phyloP scores from a whole-genome alignment of 2,113 vertebrate genomes.

The Speoplatyrhinus poulsoni region DNA sequence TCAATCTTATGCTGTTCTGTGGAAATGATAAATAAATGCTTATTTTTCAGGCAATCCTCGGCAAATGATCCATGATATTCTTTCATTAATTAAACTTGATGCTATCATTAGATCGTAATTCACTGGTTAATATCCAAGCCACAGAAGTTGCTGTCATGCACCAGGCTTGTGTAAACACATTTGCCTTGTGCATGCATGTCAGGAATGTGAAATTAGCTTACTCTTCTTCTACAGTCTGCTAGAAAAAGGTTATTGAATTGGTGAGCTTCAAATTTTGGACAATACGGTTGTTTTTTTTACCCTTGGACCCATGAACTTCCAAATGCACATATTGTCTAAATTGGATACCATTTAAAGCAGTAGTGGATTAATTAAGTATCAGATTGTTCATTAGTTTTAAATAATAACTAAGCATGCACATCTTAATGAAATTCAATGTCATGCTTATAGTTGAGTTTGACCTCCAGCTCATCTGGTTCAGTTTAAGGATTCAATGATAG shows the following conservation, averaged over 20 bases:
- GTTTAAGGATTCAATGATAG: no score
- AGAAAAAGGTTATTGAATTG: slow-evolving; percentile 36
- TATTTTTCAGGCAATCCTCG: slow-evolving; percentile 29
- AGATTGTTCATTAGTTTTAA: no score
- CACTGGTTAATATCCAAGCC: slow-evolving; percentile 55
- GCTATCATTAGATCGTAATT: slow-evolving; percentile 60
- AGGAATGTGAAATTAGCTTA: slow-evolving; percentile 37
- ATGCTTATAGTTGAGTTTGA: no score
- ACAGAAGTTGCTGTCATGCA: slow-evolving; percentile 52
- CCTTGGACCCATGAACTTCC: slow-evolving; percentile 37
- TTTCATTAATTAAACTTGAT: slow-evolving; percentile 44
- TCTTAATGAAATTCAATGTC: no score
- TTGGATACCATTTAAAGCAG: no score
- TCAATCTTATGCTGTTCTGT: slow-evolving; percentile 6
- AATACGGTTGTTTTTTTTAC: slow-evolving; percentile 43
- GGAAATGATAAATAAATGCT: slow-evolving; percentile 7
- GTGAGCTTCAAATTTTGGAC: slow-evolving; percentile 40
- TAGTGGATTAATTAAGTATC: no score
- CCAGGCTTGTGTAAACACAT: slow-evolving; percentile 58
- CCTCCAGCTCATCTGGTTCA: no score
- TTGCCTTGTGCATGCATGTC: slow-evolving; percentile 30
- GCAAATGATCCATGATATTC: slow-evolving; percentile 47
- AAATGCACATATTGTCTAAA: slow-evolving; percentile 32
- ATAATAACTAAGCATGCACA: no score
- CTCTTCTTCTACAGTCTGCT: slow-evolving; percentile 39